These are phyloP conservation scores for Ornithoptera priamus DNA, from an alignment of 2,888 invertebrate species.

Conservation along the genomic window DNA sequence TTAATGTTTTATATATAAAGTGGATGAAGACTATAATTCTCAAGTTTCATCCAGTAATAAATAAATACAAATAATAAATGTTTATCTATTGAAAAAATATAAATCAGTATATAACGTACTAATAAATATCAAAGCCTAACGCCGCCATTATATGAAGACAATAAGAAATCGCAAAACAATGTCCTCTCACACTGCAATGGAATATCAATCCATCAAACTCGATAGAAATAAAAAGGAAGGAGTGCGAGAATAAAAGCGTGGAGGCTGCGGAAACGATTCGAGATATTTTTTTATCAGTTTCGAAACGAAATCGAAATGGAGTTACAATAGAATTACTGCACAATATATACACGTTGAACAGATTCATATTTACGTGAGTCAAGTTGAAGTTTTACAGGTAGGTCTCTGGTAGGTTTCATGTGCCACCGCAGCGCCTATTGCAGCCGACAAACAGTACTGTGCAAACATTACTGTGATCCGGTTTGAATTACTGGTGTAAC, in stretches of 20 bases:
- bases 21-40: too few species aligned
- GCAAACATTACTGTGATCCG: too few species aligned
- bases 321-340: slow-evolving; percentile 7
- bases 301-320: slow-evolving; percentile 5
- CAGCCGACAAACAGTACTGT: too few species aligned
- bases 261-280: slow-evolving; percentile 18
- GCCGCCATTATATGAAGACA: slow-evolving; percentile 3
- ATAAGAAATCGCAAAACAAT: slow-evolving; percentile 14
- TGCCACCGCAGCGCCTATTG: too few species aligned
- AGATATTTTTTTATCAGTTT: slow-evolving; percentile 14
- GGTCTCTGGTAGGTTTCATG: too few species aligned
- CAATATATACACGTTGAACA: background rate
- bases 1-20: too few species aligned
- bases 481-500: too few species aligned
- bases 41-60: too few species aligned
- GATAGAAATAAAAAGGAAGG: slow-evolving; percentile 13
- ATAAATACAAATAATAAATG: background rate
- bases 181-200: slow-evolving; percentile 10
- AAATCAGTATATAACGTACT: background rate
- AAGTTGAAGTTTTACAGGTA: too few species aligned
- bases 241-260: too few species aligned
- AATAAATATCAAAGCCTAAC: background rate
- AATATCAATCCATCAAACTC: slow-evolving; percentile 26
- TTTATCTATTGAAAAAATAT: background rate
- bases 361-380: too few species aligned